Base-by-base conservation (phyloP, 2,797 vertebrate species). In the Urophycis tenuis region DNA sequence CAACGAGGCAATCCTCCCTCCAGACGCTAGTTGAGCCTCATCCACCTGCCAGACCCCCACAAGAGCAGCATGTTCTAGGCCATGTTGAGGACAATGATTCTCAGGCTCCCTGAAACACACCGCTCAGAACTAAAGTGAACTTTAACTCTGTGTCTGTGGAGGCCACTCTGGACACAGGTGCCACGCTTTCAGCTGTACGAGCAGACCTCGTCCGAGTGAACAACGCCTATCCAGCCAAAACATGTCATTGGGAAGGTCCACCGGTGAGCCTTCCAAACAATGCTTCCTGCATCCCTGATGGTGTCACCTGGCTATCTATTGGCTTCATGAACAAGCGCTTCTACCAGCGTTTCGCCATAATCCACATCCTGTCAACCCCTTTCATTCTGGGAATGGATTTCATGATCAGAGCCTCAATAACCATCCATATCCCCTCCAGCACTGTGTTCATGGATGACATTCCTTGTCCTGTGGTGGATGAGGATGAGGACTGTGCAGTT, bases 341-440 rank as follows among this genome's bases (percentile, higher is more conserved):
- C 14, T 77, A 80, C 25, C 79, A 82, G 0, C 0, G 41, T 3
- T 83, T 88, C 78, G 77, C 70, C 0, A 45, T 85, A 34, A 72
- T 84, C 0, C 36, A n/a, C 1, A 6, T 35, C 8, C 30, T 84
- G 0, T 74, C 78, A 0, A 25, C 74, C 0, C 41, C 71, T 2
- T 71, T 87, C 14, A 67, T 87, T 0, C 49, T 84, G 1, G 81
- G 81, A 0, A 85, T 85, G 79, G 83, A 85, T 29, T 81, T 88
- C 0, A 88, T 86, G 85, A 71, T 29, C 1, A 22, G 29, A 49
- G 78, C 87, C 1, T 79, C 80, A 0, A 0, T 85, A 5, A 25
- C 60, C 0, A 64, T 86, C 31, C 77, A 82, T 15, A 25, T 84
- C 2, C 79, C 83, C 0, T 77, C 74, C 5, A 85, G 81, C 74